Conservation (phyloP, 2,113 vertebrate genomes). For the Pelobates fuscus region DNA sequence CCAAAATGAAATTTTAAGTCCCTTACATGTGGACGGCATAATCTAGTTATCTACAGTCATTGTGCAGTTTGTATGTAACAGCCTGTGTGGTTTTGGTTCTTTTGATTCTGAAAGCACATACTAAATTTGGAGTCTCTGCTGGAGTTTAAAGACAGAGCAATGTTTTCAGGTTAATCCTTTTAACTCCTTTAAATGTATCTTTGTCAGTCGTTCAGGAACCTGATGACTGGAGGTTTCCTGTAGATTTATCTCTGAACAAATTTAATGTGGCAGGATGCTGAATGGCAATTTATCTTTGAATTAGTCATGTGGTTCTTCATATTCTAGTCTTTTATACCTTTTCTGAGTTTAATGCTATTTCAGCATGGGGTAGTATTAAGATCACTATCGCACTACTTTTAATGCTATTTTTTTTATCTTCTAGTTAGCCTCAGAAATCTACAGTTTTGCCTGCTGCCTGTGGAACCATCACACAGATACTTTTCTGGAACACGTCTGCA, state of each 20-base stretch:
- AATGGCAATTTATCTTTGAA: slow-evolving; percentile 26
- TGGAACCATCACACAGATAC: slow-evolving; percentile 96
- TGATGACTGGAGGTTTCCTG: slow-evolving; percentile 1
- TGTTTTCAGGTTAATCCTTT: slow-evolving; percentile 26
- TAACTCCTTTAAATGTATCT: slow-evolving; percentile 13
- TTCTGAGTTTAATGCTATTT: neutral
- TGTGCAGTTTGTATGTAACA: too few relatives aligned
- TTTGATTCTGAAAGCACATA: neutral
- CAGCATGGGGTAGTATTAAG: neutral
- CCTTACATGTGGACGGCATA: too few relatives aligned
- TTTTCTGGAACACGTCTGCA: slow-evolving; percentile 86
- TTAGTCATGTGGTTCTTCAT: neutral
- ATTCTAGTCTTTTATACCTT: neutral
- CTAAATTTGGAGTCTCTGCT: slow-evolving; percentile 7
- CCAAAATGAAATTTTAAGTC: too few relatives aligned
- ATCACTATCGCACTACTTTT: neutral
- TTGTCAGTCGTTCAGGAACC: slow-evolving; percentile 14
- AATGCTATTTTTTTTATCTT: slow-evolving; percentile 28
- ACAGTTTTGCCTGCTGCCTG: slow-evolving; percentile 91
- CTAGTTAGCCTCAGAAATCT: slow-evolving; percentile 93
- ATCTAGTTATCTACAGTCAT: too few relatives aligned
- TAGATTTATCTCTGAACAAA: slow-evolving; percentile 27
- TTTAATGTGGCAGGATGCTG: slow-evolving; percentile 7
- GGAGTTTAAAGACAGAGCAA: slow-evolving; percentile 14
- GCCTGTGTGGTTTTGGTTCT: neutral